Evolutionary conservation across 2,113 vertebrate genomes (phyloP), one percentile per base, ranked within the genome.

Genomic region (Brachyhypopomus gauderio): DNA sequence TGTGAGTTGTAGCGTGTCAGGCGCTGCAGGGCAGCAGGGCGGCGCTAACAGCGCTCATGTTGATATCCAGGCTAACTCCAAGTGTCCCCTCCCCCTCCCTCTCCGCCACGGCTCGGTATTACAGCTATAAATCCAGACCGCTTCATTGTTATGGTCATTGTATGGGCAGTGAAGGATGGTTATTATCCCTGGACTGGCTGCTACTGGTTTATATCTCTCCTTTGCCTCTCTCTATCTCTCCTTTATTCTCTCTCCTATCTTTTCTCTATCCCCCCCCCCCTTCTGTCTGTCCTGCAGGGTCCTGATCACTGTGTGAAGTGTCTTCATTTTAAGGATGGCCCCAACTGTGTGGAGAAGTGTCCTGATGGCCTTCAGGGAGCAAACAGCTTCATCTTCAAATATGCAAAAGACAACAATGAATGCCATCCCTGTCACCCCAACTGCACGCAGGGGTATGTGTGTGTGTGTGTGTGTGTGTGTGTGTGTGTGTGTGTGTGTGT

Each of bases 381-480:
- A 72, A 97, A 94, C 92, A 98, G 98, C 86, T 98, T 99, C 88
- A 99, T 99, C 85, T 99, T 99, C 91, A 99, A 99, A 89, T 99
- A 98, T 0, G 96, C 97, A 0, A 96, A 99, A 83, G 93, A 94
- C 87, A 96, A 98, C 83, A 95, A 93, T 1, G 97, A 98, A 84
- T 99, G 98, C 56, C 97, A 95, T 34, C 97, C 98, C 0, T 99
- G 98, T 84, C 96, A 99, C 70, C 88, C 92, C 23, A 99, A 99
- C 94, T 99, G 98, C 87, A 98, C 97, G 14, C 97, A 99, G 83
- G 98, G 97, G 98, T 96, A 92, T 92, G 58, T 64, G 27, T 41
- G 22, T 58, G 73, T 69, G 60, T 72, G 71, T 66, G 58, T 52
- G 59, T 60, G 45, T 17, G 52, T 58, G 48, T 81, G 22, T 83